Evolutionary conservation across 2,113 vertebrate species (phyloP).

Genomic region (Chiloscyllium plagiosum): DNA sequence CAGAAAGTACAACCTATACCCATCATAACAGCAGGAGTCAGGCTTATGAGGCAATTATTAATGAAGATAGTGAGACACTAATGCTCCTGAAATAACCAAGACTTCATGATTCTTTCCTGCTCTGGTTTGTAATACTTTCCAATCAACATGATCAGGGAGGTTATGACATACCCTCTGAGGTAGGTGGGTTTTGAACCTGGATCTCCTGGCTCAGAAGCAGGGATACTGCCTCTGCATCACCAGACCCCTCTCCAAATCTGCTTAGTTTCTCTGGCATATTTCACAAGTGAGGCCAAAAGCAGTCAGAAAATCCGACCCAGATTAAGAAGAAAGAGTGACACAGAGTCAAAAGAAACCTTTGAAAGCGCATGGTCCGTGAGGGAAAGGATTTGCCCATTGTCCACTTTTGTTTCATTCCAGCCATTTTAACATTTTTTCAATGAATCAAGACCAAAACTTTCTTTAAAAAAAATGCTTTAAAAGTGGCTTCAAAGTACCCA

Average conservation of each 20-base stretch:
- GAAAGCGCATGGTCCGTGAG: neutral
- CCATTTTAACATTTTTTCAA: neutral
- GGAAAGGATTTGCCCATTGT: neutral
- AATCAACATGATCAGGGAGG: too few relatives aligned
- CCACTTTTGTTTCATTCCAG: neutral
- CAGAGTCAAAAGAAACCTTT: neutral
- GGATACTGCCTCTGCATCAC: too few relatives aligned
- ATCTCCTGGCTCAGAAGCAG: too few relatives aligned
- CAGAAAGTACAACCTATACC: neutral
- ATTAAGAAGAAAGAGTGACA: neutral
- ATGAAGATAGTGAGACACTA: neutral
- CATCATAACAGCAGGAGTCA: neutral
- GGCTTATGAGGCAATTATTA: constrained; percentile 20
- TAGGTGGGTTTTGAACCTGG: too few relatives aligned
- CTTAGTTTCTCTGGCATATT: neutral
- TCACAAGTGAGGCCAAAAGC: neutral
- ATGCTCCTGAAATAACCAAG: neutral
- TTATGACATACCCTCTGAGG: too few relatives aligned
- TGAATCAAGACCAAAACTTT: neutral
- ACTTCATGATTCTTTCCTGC: neutral
- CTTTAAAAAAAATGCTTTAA: neutral
- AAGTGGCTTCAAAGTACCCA: neutral
- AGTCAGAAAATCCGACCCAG: neutral
- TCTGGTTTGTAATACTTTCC: too few relatives aligned
- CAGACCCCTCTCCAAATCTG: too few relatives aligned